These are phyloP conservation scores for Cariama cristata DNA, from an alignment of 2,113 vertebrate species.

Conservation along the genomic window DNA sequence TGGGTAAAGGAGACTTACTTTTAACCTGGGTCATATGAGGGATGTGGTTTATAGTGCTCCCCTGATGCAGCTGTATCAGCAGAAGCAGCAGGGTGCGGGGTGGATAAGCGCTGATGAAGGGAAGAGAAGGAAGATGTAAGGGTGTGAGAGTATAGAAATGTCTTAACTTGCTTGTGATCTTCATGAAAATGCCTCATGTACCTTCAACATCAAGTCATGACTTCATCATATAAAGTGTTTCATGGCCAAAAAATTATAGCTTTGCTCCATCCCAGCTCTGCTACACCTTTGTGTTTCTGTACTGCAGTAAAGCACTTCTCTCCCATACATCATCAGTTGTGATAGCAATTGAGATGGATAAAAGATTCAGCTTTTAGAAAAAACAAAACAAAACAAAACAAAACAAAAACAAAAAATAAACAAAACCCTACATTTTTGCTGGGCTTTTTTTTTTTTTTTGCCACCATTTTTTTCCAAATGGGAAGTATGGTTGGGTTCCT, in stretches of 20 bases:
- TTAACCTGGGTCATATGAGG: fast-evolving
- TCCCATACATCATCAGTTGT: neutral
- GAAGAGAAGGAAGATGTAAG: neutral
- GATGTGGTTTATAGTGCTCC: neutral
- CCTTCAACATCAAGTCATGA: neutral
- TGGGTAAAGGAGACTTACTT: neutral
- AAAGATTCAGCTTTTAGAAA: neutral
- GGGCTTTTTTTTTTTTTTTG: neutral
- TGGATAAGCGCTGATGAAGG: neutral
- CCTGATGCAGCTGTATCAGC: neutral
- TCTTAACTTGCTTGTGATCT: neutral
- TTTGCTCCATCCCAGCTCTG: neutral
- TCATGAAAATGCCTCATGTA: neutral
- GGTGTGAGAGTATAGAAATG: neutral
- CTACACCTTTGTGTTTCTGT: neutral
- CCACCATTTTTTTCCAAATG: neutral
- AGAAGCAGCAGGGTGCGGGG: neutral
- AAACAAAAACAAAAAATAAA: no score
- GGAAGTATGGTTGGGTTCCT: neutral
- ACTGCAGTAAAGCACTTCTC: neutral
- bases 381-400: neutral
- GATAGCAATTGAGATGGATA: neutral
- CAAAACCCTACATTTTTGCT: neutral
- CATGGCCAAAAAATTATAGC: neutral
- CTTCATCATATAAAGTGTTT: neutral